Evolutionary conservation across 2,797 vertebrate genomes (phyloP).

Genomic region (Triplophysa bombifrons): DNA sequence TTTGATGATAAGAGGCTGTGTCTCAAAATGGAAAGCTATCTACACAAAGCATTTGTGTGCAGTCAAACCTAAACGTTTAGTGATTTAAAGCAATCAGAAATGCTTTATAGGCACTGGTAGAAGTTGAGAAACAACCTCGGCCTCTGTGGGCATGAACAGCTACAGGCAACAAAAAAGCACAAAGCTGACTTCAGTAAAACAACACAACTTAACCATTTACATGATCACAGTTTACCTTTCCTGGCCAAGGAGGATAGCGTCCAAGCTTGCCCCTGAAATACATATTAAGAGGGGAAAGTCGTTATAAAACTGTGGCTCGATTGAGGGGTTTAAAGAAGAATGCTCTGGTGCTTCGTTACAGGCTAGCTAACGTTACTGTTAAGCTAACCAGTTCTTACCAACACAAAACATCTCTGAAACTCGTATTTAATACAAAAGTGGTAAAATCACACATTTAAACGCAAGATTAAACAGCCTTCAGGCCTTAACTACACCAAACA

Average conservation of each 20-base stretch:
- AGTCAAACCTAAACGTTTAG: not conserved
- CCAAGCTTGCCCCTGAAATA: conserved; percentile 93
- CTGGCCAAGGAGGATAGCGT: conserved; percentile 97
- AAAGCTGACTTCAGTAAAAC: conserved; percentile 12
- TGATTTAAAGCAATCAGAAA: not conserved
- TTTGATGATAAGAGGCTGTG: not conserved
- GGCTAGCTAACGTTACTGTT: conserved; percentile 6
- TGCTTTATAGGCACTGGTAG: not conserved
- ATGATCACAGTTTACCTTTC: conserved; percentile 83
- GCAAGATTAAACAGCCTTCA: not conserved
- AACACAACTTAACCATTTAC: not conserved
- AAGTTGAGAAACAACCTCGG: not conserved
- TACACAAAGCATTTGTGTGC: not conserved
- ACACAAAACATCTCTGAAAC: not conserved
- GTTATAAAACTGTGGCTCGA: not conserved
- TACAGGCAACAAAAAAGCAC: not conserved
- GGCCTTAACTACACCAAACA: not conserved
- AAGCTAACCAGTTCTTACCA: conserved; percentile 8
- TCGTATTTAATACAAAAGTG: not conserved
- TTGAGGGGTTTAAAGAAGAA: not conserved
- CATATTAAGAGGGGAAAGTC: not conserved
- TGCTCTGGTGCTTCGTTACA: not conserved
- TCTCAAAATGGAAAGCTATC: not conserved
- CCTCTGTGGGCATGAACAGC: not conserved
- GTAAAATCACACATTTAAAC: not conserved